These are phyloP conservation scores for Mormyrops attenuatus DNA, from an alignment of 2,797 vertebrate genomes.

Conservation along the genomic window DNA sequence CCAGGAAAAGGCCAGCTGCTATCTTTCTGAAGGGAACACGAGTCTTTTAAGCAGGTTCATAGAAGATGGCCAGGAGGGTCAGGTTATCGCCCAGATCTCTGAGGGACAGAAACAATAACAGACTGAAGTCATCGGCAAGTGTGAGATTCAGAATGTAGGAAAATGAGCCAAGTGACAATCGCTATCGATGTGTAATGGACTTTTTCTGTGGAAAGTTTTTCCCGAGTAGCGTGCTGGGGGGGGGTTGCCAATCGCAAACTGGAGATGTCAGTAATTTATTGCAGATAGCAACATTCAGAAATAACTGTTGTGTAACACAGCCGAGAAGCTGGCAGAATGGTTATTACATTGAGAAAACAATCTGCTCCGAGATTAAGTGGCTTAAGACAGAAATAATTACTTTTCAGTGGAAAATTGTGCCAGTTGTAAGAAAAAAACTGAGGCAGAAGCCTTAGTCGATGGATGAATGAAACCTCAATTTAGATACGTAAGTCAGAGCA, in stretches of 20 bases:
- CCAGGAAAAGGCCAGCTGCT: not conserved
- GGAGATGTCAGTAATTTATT: not conserved
- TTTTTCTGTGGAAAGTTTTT: not conserved
- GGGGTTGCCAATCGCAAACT: not conserved
- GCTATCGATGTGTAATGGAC: not conserved
- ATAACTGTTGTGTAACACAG: not conserved
- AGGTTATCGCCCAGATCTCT: not conserved
- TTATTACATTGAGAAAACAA: not conserved
- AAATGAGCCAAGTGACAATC: not conserved
- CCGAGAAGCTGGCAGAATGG: not conserved
- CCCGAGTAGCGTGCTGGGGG: not conserved
- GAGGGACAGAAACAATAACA: not conserved
- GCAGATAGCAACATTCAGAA: not conserved
- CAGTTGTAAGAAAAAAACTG: not conserved
- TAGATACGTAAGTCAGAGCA: not conserved
- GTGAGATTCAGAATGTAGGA: not conserved
- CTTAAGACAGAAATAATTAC: not conserved
- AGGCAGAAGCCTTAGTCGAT: not conserved
- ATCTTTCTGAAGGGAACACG: not conserved
- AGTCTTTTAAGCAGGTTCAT: not conserved
- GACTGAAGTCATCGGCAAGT: not conserved
- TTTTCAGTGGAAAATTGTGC: not conserved
- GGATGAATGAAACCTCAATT: not conserved
- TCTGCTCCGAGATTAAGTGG: not conserved
- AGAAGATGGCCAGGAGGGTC: not conserved